Conservation (phyloP, 2,888 invertebrate species). For the Brachypalpus laphriformis region DNA sequence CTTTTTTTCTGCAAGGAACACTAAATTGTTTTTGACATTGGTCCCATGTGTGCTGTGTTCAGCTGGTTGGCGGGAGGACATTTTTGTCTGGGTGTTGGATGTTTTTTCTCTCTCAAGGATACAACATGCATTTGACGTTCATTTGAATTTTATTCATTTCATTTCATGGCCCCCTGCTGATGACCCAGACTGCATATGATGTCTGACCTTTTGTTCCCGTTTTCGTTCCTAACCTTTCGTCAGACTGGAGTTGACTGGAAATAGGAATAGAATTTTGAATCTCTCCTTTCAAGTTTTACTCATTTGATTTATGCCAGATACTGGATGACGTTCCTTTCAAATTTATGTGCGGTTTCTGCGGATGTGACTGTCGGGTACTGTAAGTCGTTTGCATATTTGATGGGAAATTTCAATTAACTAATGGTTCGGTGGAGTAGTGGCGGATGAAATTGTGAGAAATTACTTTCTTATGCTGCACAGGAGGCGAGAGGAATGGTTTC, state of each 20-base stretch:
- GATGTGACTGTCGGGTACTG: background rate
- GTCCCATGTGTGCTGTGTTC: slow-evolving; percentile 21
- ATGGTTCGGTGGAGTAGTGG: slow-evolving; percentile 32
- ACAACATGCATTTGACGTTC: slow-evolving; percentile 46
- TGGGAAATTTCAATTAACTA: slow-evolving; percentile 53
- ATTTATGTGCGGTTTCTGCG: background rate
- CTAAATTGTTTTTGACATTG: slow-evolving; percentile 51
- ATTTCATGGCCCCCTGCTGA: slow-evolving; percentile 31
- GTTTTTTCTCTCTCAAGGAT: background rate
- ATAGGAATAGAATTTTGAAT: slow-evolving; percentile 9
- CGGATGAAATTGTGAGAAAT: slow-evolving; percentile 12
- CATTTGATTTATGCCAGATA: background rate
- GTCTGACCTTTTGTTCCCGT: slow-evolving; percentile 16
- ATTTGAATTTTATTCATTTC: slow-evolving; percentile 39
- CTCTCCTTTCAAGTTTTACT: background rate
- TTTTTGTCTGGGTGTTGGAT: background rate
- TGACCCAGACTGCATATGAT: slow-evolving; percentile 31
- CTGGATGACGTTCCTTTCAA: slow-evolving; percentile 15
- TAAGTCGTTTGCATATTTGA: slow-evolving; percentile 40
- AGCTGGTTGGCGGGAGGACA: background rate
- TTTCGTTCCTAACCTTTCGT: slow-evolving; percentile 15
- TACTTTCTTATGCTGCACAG: background rate
- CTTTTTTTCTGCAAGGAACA: background rate
- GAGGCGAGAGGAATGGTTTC: background rate
- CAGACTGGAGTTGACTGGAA: background rate